Base-by-base conservation (phyloP, 2,888 invertebrate genomes). In the Nowickia ferox region DNA sequence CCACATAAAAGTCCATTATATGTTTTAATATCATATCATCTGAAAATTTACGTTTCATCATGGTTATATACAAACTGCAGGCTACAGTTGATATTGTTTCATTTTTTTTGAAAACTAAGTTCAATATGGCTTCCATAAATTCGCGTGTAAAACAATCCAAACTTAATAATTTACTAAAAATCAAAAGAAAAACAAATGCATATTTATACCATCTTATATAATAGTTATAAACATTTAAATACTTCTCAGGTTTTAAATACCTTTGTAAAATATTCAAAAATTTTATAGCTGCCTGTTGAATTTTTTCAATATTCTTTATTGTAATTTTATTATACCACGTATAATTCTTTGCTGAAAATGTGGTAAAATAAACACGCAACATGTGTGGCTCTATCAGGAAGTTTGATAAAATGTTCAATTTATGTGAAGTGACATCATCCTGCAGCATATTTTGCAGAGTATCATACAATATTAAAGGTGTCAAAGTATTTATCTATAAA, bases 231-330 rank as follows among this genome's bases (percentile, higher is more conserved):
- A 17, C 1, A 15, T 13, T 15, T 3, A 22, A 44, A 0, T 66
- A n/a, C n/a, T 8, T n/a, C 4, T n/a, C 38, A 17, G 38, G 5
- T 61, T 51, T 5, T 17, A 5, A 19, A 38, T 57, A 88, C 88
- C 85, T 80, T 77, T 88, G 88, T 19, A 88, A 75, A 9, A 79
- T 13, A 40, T 83, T 44, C 53, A 88, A 79, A 72, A 88, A 88
- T 15, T 85, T 68, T n/a, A 88, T 30, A 0, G 76, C 61, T 38
- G 71, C 79, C 2, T 68, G 55, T 40, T 85, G 84, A 10, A 82
- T 61, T 55, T 63, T 74, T 30, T 74, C 76, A 4, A 72, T 57
- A 51, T 74, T 71, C 57, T 77, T 84, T 10, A 13, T 59, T 1
- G 51, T 81, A 11, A 61, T 30, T 53, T 68, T 75, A 9, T 19